These are phyloP conservation scores for Allacma fusca DNA, from an alignment of 2,888 invertebrate species.

Conservation along the genomic window DNA sequence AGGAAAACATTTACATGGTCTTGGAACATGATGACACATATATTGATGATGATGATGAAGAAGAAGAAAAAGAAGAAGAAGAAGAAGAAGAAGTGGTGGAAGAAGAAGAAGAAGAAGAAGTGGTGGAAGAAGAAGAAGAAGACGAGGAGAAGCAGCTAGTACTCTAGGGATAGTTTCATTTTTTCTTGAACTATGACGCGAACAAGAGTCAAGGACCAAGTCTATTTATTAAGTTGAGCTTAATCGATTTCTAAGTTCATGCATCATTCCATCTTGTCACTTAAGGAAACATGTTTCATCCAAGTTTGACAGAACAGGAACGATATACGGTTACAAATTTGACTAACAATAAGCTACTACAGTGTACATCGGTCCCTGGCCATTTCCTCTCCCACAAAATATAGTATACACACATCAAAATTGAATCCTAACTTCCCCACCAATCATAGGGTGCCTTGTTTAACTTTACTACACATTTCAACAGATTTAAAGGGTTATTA, in stretches of 20 bases:
- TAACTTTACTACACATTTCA: too few relatives aligned
- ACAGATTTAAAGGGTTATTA: too few relatives aligned
- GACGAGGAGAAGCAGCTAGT: neutral
- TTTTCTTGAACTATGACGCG: neutral
- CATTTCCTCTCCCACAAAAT: neutral
- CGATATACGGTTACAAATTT: slow-evolving; percentile 11
- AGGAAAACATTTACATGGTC: too few relatives aligned
- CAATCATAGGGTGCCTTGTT: too few relatives aligned
- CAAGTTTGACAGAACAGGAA: slow-evolving; percentile 6
- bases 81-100: too few relatives aligned
- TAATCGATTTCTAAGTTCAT: slow-evolving; percentile 16
- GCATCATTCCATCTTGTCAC: slow-evolving; percentile 16
- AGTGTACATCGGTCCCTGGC: neutral
- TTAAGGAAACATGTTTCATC: slow-evolving; percentile 11
- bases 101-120: too few relatives aligned
- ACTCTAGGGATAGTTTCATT: slow-evolving; percentile 1
- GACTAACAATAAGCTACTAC: slow-evolving; percentile 5
- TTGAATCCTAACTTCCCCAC: neutral
- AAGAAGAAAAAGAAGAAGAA: too few relatives aligned
- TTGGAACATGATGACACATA: too few relatives aligned
- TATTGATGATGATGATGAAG: too few relatives aligned
- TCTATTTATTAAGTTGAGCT: slow-evolving; percentile 16
- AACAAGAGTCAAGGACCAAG: neutral
- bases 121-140: too few relatives aligned
- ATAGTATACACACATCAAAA: neutral